Percentiles rank a stretch among this genome's conserved stretches.
Conservation (phyloP, 2,888 invertebrate genomes). For the Chouioia cunea region DNA sequence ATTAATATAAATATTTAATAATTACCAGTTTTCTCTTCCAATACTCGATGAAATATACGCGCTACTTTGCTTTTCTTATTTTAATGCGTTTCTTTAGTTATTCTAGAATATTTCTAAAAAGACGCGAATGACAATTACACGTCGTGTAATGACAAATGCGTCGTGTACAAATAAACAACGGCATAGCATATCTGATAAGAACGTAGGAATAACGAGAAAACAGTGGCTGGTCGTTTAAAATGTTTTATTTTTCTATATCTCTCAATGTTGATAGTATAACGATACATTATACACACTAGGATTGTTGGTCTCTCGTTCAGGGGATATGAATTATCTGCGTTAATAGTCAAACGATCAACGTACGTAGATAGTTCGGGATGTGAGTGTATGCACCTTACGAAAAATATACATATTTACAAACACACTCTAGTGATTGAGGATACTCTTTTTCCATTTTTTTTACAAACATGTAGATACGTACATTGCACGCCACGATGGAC, state of each 20-base stretch:
- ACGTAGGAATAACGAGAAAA: neutral
- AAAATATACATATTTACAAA: conserved; percentile 48
- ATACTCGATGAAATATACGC: no score
- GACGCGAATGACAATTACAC: no score
- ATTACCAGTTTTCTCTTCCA: no score
- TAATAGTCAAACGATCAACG: conserved; percentile 39
- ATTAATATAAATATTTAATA: neutral
- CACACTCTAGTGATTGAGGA: conserved; percentile 24
- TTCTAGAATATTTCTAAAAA: no score
- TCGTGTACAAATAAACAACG: no score
- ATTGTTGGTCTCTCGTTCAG: conserved; percentile 38
- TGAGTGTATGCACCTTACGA: conserved; percentile 40
- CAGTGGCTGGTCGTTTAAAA: conserved; percentile 14
- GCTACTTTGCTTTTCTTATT: no score
- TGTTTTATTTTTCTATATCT: conserved; percentile 34
- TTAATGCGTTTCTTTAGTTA: no score
- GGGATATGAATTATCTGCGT: conserved; percentile 41
- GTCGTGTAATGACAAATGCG: no score
- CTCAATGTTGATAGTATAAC: conserved; percentile 32
- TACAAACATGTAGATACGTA: conserved; percentile 27
- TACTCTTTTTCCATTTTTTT: conserved; percentile 20
- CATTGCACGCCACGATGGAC: conserved; percentile 21
- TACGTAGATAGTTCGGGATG: conserved; percentile 33
- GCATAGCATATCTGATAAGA: neutral
- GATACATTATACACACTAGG: conserved; percentile 35